phyloP scores from a whole-genome alignment of 2,888 invertebrate species.

The Lamellibrachia satsuma region DNA sequence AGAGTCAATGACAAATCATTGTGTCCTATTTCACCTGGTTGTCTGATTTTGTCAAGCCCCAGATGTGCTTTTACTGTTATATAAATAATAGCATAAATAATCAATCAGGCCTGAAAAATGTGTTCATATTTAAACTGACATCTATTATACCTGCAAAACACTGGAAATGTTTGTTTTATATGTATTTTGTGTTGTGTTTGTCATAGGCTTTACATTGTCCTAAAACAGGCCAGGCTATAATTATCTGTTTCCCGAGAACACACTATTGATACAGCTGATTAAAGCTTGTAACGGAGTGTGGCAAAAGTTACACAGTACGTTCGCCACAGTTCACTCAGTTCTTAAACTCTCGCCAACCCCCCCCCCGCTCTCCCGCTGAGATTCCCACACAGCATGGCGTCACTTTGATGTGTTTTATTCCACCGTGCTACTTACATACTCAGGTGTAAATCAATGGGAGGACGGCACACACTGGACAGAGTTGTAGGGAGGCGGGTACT shows the following conservation, averaged over 20 bases:
- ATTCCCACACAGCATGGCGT: neutral
- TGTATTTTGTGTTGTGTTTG: neutral
- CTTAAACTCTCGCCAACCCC: neutral
- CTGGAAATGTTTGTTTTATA: neutral
- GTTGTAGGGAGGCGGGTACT: neutral
- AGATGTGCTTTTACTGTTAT: neutral
- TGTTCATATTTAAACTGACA: neutral
- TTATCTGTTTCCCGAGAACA: neutral
- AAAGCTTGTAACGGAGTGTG: neutral
- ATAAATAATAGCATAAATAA: neutral
- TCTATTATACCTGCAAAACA: neutral
- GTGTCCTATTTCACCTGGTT: neutral
- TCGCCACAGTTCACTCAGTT: neutral
- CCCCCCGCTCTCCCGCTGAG: neutral
- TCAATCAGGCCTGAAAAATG: neutral
- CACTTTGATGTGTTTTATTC: neutral
- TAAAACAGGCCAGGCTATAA: neutral
- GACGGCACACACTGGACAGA: neutral
- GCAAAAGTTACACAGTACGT: neutral
- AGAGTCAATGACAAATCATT: neutral
- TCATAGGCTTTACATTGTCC: neutral
- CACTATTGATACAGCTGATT: neutral
- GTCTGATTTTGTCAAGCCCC: neutral
- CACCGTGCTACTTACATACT: neutral
- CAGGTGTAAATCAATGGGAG: constrained; percentile 2